A percentile compares a stretch with the other conserved stretches of the same genome.
Conservation (phyloP, 1,140 invertebrate genomes). For the Drosophila leontia region DNA sequence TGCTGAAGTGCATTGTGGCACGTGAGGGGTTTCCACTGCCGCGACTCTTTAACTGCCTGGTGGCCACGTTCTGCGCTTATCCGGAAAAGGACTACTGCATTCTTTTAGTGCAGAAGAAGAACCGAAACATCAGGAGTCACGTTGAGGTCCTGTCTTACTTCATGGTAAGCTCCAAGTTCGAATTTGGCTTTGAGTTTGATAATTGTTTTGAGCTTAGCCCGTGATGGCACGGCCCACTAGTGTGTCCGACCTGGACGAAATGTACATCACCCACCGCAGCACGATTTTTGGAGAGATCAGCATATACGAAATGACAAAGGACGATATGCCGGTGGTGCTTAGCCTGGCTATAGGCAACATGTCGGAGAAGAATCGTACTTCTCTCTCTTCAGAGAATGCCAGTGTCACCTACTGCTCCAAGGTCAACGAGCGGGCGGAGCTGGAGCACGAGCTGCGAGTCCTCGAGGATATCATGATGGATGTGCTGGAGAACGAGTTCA, state of each 20-base stretch:
- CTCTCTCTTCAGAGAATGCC: not conserved
- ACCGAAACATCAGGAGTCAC: conserved; percentile 9
- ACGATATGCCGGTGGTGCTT: conserved; percentile 23
- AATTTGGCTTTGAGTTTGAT: not conserved
- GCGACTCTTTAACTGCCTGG: conserved; percentile 44
- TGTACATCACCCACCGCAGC: conserved; percentile 69
- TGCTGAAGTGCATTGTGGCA: conserved; percentile 47
- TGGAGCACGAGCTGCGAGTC: conserved; percentile 32
- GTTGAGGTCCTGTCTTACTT: conserved; percentile 65
- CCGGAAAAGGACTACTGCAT: conserved; percentile 76
- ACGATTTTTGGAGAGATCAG: conserved; percentile 66
- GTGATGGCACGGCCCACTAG: conserved; percentile 45
- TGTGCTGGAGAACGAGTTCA: conserved; percentile 53
- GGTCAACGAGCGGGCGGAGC: conserved; percentile 19
- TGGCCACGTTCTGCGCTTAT: conserved; percentile 63
- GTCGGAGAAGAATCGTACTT: accelerated
- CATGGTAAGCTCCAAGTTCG: conserved; percentile 29
- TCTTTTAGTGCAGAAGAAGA: conserved; percentile 26
- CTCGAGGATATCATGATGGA: conserved; percentile 55
- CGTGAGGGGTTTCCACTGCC: conserved; percentile 39
- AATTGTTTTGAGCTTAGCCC: conserved; percentile 17
- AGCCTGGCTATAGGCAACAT: not conserved
- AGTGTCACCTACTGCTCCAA: conserved; percentile 42
- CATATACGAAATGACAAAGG: conserved; percentile 41
- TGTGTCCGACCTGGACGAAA: conserved; percentile 14